Evolutionary conservation across 2,888 invertebrate species (phyloP), one percentile per base, ranked within the genome.

Genomic region (Gastracanthus pulcherrimus): DNA sequence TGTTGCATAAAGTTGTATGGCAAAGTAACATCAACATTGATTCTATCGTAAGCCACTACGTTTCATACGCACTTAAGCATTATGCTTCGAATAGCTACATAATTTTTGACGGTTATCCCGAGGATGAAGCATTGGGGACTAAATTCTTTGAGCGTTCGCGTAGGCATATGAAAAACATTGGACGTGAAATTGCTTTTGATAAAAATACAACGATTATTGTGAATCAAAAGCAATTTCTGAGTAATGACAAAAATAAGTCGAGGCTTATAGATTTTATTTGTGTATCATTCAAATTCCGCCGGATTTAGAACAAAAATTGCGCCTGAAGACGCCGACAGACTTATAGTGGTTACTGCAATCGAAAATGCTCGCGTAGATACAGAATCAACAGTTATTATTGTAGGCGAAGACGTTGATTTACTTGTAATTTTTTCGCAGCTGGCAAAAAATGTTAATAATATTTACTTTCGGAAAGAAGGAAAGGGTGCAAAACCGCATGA

Each of bases 131-230:
- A 7, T 55, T 74, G 69, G 86, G 19, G 0, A 75, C 69, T 13
- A 76, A 76, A 62, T 60, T 31, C 6, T 26, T n/a, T n/a, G n/a
- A n/a, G n/a, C n/a, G n/a, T n/a, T n/a, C n/a, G n/a, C n/a, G n/a
- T n/a, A n/a, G n/a, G n/a, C n/a, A n/a, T 5, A 7, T 38, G 2
- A 64, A 58, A 45, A 66, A n/a, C 34, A 36, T 45, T 13, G 58
- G 55, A 3, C 31, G 64, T 23, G 70, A 82, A 19, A 62, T 67
- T 36, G 23, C 51, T 16, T 55, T 77, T 66, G 11, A 76, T 6
- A n/a, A 86, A 87, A 86, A 85, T 84, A 89, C 88, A 84, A 71
- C 83, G 84, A 88, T 89, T 76, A 84, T 86, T 85, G 84, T 84
- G 80, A 86, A 84, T 72, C 87, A 87, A 86, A 83, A 87, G 79